A percentile compares a stretch with the other conserved stretches of the same genome.
These are phyloP conservation scores for Lycophotia porphyrea DNA, from an alignment of 2,888 invertebrate species.

Conservation along the genomic window DNA sequence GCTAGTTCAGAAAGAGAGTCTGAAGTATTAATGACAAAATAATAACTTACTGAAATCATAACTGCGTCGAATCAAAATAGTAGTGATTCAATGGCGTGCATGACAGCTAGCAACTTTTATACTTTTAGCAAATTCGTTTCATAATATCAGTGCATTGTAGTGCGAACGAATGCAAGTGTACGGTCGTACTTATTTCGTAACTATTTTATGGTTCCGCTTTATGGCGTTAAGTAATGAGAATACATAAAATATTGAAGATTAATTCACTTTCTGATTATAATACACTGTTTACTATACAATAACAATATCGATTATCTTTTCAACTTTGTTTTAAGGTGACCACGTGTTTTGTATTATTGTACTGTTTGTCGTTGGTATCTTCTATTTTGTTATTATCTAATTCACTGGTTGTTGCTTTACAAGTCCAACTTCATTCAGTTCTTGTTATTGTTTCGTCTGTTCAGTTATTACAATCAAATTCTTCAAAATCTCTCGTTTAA, in stretches of 20 bases:
- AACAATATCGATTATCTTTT: constrained; percentile 22
- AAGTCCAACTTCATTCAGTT: neutral
- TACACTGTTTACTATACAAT: constrained; percentile 21
- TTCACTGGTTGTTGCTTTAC: neutral
- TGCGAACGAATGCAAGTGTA: constrained; percentile 35
- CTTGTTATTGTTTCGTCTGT: neutral
- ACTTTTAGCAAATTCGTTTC: constrained; percentile 65
- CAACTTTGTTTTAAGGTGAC: neutral
- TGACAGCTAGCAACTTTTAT: constrained; percentile 70
- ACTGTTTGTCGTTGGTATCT: neutral
- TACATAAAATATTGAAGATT: constrained; percentile 45
- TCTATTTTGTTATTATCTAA: neutral
- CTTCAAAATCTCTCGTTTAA: neutral
- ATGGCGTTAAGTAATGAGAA: constrained; percentile 62
- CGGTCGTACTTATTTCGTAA: constrained; percentile 44
- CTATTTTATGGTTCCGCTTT: constrained; percentile 51
- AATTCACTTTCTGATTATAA: constrained; percentile 36
- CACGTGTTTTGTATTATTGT: neutral
- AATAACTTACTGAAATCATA: constrained; percentile 73
- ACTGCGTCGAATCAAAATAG: constrained; percentile 57
- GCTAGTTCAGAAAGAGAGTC: neutral
- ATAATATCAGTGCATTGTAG: constrained; percentile 67
- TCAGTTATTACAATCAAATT: neutral
- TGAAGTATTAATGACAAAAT: constrained; percentile 5
- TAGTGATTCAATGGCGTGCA: constrained; percentile 59